These are phyloP conservation scores for Galendromus occidentalis DNA, from an alignment of 1,140 invertebrate genomes.

Conservation along the genomic window DNA sequence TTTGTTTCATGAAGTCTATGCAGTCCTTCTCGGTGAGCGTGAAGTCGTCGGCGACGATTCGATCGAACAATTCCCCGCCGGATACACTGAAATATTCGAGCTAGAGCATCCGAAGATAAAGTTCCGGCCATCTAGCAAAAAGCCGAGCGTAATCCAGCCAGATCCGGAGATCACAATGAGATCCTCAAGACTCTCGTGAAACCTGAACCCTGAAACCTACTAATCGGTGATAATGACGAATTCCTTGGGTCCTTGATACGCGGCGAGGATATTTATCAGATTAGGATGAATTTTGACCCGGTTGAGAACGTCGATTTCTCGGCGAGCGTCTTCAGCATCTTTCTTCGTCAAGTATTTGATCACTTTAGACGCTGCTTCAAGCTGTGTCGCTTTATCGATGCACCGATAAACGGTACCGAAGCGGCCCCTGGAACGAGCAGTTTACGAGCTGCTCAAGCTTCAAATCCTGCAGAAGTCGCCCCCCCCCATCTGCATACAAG, in stretches of 20 bases:
- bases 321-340: slow-evolving; percentile 62
- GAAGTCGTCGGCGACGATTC: slow-evolving; percentile 75
- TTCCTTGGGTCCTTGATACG: slow-evolving; percentile 62
- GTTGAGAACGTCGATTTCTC: slow-evolving; percentile 85
- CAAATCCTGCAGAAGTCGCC: too few species aligned
- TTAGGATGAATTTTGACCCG: slow-evolving; percentile 59
- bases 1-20: slow-evolving; percentile 72
- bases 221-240: slow-evolving; percentile 83
- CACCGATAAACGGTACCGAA: slow-evolving; percentile 41
- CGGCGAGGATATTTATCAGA: slow-evolving; percentile 61
- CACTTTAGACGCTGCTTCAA: slow-evolving; percentile 70
- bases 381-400: slow-evolving; percentile 43
- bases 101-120: not conserved
- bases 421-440: slow-evolving; percentile 33
- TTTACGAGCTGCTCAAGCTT: too few species aligned
- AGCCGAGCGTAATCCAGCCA: too few species aligned
- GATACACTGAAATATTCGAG: slow-evolving; percentile 43
- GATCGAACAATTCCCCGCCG: slow-evolving; percentile 75
- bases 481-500: too few species aligned
- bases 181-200: too few species aligned
- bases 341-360: slow-evolving; percentile 55
- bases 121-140: too few species aligned
- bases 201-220: slow-evolving; percentile 45
- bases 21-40: slow-evolving; percentile 72
- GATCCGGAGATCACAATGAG: too few species aligned